Conservation (phyloP, 2,888 invertebrate species). For the Eurytoma californica region DNA sequence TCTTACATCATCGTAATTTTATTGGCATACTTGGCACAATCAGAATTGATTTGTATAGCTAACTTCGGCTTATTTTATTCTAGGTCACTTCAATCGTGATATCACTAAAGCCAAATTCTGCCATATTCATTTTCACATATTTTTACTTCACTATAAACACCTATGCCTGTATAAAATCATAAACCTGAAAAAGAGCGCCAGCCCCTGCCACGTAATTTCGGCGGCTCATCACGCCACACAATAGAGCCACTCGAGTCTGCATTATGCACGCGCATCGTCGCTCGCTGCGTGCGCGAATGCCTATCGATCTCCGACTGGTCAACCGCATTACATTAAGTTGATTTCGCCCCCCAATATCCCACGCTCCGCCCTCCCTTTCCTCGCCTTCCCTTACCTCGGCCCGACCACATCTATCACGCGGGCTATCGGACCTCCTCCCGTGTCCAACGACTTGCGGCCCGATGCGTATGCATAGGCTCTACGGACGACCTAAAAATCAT, state of each 20-base stretch:
- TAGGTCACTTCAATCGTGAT: too few species aligned
- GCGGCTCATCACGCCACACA: slow-evolving; percentile 4
- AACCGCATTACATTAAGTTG: slow-evolving; percentile 61
- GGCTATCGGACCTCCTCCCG: slow-evolving; percentile 32
- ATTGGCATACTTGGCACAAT: too few species aligned
- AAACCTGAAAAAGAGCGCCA: too few species aligned
- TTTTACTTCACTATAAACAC: too few species aligned
- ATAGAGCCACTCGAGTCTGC: slow-evolving; percentile 18
- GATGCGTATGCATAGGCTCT: neutral
- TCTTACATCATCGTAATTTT: too few species aligned
- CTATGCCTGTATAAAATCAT: too few species aligned
- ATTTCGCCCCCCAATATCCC: slow-evolving; percentile 51
- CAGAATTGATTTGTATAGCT: too few species aligned
- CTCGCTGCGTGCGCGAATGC: slow-evolving; percentile 1
- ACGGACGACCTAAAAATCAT: slow-evolving; percentile 4
- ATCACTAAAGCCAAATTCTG: too few species aligned
- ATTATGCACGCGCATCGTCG: slow-evolving; percentile 16
- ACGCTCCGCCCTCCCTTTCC: slow-evolving; percentile 4
- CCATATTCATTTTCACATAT: too few species aligned
- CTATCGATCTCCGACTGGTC: slow-evolving; percentile 60
- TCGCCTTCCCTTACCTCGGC: neutral
- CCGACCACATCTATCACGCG: slow-evolving; percentile 48
- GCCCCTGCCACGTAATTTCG: neutral
- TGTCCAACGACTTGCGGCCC: neutral
- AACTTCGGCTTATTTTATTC: too few species aligned